phyloP scores from a whole-genome alignment of 2,797 vertebrate species.

The Staurois parvus region DNA sequence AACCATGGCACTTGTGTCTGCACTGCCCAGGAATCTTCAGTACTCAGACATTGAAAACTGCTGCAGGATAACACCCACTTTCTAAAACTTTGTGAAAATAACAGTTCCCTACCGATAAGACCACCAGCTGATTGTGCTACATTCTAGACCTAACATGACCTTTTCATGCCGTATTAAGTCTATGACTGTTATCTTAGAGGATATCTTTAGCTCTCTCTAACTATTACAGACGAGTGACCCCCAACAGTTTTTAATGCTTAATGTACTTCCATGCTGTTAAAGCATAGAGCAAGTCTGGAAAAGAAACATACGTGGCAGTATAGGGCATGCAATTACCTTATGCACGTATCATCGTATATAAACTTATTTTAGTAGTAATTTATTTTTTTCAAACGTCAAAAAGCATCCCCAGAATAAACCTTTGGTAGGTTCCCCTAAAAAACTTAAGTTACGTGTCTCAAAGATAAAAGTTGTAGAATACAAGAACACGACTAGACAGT shows the following conservation, averaged over 20 bases:
- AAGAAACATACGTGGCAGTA: slow-evolving; percentile 4
- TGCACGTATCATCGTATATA: no score
- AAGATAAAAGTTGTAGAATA: no score
- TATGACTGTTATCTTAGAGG: not conserved
- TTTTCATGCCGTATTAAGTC: not conserved
- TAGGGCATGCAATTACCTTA: not conserved
- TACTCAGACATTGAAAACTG: no score
- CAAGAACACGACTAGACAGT: no score
- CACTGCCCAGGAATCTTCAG: no score
- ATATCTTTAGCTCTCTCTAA: not conserved
- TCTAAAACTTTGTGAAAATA: not conserved
- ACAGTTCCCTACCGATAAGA: not conserved
- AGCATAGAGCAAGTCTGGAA: not conserved
- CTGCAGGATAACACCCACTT: no score
- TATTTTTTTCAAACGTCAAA: not conserved
- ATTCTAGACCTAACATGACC: slow-evolving; percentile 1
- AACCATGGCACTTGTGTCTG: no score
- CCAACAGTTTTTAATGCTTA: slow-evolving; percentile 12
- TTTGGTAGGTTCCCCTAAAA: no score
- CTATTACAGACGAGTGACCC: not conserved
- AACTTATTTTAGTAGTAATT: not conserved
- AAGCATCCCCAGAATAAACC: no score
- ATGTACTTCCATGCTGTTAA: slow-evolving; percentile 20
- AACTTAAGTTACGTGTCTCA: no score
- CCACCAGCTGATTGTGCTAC: not conserved